Evolutionary conservation across 2,797 vertebrate genomes (phyloP).

Genomic region (Antennarius maculatus): DNA sequence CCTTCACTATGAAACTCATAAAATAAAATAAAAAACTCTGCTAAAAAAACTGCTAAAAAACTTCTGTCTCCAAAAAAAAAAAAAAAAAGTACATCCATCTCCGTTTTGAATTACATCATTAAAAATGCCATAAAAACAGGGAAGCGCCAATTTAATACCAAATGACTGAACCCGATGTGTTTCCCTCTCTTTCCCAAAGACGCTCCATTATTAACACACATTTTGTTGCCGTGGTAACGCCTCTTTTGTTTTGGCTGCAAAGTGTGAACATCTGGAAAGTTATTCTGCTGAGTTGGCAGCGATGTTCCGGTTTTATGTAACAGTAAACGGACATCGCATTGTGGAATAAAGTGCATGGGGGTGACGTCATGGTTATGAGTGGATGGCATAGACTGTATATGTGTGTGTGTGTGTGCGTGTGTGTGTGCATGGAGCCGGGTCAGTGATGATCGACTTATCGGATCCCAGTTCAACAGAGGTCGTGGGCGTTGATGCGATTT

Average conservation of each 20-base stretch:
- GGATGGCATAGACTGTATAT: conserved; percentile 19
- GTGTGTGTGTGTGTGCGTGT: conserved; percentile 9
- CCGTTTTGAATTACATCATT: conserved; percentile 4
- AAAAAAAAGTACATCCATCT: conserved; percentile 1
- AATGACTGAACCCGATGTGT: conserved; percentile 13
- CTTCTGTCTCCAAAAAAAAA: background rate
- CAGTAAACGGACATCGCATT: conserved; percentile 32
- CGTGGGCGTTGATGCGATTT: conserved; percentile 20
- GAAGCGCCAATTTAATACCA: background rate
- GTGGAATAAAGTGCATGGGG: conserved; percentile 55
- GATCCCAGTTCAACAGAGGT: conserved; percentile 11
- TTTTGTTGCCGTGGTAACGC: conserved; percentile 33
- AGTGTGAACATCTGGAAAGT: conserved; percentile 64
- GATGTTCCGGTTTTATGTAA: conserved; percentile 47
- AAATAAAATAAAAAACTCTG: too few relatives aligned
- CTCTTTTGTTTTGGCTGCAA: conserved; percentile 42
- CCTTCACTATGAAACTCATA: too few relatives aligned
- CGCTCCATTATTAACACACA: background rate
- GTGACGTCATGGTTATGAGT: conserved; percentile 60
- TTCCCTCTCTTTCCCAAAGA: background rate
- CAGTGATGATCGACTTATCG: background rate
- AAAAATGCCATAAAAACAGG: background rate
- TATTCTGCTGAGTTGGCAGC: conserved; percentile 41
- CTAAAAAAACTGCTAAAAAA: background rate
- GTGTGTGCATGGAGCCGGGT: background rate